Evolutionary conservation across 2,113 vertebrate species (phyloP), one percentile per base, ranked within the genome.

Genomic region (Bambusicola thoracicus): DNA sequence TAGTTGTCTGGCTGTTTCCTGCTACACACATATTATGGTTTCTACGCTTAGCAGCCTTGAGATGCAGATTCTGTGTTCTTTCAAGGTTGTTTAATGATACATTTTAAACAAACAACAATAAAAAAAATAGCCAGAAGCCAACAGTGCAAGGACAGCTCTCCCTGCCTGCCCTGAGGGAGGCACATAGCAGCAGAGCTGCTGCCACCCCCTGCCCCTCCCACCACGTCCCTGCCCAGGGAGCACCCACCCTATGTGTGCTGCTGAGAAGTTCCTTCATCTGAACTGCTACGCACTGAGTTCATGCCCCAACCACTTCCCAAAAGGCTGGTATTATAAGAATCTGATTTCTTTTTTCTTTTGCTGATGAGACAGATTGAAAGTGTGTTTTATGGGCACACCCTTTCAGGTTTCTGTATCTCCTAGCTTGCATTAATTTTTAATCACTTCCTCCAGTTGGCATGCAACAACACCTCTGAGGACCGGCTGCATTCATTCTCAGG

Each of bases 381-480:
- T 94, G 93, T 97, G 87, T 98, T 98, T 98, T 97, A 97, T 93
- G 88, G 98, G 95, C 98, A 97, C 97, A 96, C 97, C 98, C 98
- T 98, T 98, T 97, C 97, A 98, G 98, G 97, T 98, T 98, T 98
- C 98, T 98, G 95, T 97, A 97, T 98, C 98, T 98, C 97, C 97
- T 97, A 94, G 95, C 97, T 95, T 94, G 95, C 97, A 98, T 98
- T 98, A 98, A 98, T 98, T 97, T 98, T 98, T 98, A 98, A 98
- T 98, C 95, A 96, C 97, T 98, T 98, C 97, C 98, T 98, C 96
- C 91, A 95, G 96, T 95, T 97, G 96, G 97, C 97, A 96, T 95
- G 95, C 94, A 97, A 92, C 96, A 58, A 74, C 48, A 5, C 90
- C 94, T 69, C 56, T 49, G 13, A 94, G 38, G 81, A 49, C 87